phyloP scores from a whole-genome alignment of 2,888 invertebrate species.

The Cynaeus angustus region DNA sequence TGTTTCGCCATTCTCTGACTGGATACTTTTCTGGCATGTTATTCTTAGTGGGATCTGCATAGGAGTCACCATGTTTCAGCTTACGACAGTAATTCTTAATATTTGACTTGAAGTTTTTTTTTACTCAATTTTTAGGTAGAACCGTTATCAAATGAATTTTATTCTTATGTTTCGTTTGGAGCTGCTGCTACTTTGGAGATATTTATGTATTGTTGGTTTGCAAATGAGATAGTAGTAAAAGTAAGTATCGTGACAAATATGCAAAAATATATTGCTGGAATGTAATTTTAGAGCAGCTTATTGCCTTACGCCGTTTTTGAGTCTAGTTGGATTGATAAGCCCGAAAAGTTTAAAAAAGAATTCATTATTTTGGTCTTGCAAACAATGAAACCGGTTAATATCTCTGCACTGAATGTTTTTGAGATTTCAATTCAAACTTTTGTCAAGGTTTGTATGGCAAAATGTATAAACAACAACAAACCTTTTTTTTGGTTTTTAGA shows the following conservation, averaged over 20 bases:
- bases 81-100: slow-evolving; percentile 15
- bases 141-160: neutral
- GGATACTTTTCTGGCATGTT: slow-evolving; percentile 14
- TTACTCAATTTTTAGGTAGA: neutral
- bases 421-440: slow-evolving; percentile 20
- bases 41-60: slow-evolving; percentile 3
- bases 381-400: slow-evolving; percentile 4
- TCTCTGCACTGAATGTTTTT: slow-evolving; percentile 9
- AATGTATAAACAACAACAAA: neutral
- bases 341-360: slow-evolving; percentile 16
- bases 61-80: slow-evolving; percentile 23
- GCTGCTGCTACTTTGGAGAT: neutral
- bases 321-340: slow-evolving; percentile 21
- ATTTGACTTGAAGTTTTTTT: neutral
- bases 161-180: neutral
- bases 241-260: neutral
- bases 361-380: slow-evolving; percentile 5
- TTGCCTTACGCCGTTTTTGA: neutral
- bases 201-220: slow-evolving; percentile 2
- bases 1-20: neutral
- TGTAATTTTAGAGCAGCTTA: neutral
- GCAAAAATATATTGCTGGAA: neutral
- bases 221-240: neutral
- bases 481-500: slow-evolving; percentile 1
- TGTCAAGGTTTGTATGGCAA: slow-evolving; percentile 5